Percentiles rank a stretch among this genome's conserved stretches.
phyloP scores from a whole-genome alignment of 2,888 invertebrate genomes.

The Chymomyza fuscimana region DNA sequence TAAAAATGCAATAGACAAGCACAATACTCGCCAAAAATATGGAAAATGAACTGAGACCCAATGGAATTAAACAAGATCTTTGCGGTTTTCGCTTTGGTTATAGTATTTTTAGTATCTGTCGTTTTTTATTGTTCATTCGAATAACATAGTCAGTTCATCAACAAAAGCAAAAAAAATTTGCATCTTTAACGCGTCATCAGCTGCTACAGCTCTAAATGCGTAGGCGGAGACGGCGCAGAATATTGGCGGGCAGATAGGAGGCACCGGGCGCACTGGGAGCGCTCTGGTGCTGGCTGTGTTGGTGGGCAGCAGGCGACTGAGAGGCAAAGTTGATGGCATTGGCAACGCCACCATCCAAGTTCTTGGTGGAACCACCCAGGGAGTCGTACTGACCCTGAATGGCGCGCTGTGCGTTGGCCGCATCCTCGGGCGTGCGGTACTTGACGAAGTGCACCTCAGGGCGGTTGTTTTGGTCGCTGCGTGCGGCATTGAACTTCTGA shows the following conservation, averaged over 20 bases:
- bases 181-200: not conserved
- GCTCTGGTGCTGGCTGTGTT: constrained; percentile 30
- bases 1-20: constrained; percentile 62
- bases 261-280: constrained; percentile 42
- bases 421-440: constrained; percentile 76
- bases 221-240: constrained; percentile 68
- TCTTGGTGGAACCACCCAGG: constrained; percentile 66
- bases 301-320: constrained; percentile 46
- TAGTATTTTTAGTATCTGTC: constrained; percentile 38
- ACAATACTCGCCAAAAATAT: constrained; percentile 40
- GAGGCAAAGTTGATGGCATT: constrained; percentile 73
- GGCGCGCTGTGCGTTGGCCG: constrained; percentile 68
- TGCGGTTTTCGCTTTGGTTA: not conserved
- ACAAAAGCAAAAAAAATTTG: constrained; percentile 34
- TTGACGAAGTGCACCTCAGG: constrained; percentile 78
- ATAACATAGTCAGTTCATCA: constrained; percentile 51
- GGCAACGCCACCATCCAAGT: constrained; percentile 70
- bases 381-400: constrained; percentile 72
- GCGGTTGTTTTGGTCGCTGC: constrained; percentile 60
- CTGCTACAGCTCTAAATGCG: constrained; percentile 46
- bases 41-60: constrained; percentile 16
- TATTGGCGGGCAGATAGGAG: constrained; percentile 67
- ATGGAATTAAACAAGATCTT: constrained; percentile 30
- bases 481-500: constrained; percentile 60
- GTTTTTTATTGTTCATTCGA: constrained; percentile 54